Base-by-base conservation (phyloP, 2,888 invertebrate species). In the Allacma fusca region DNA sequence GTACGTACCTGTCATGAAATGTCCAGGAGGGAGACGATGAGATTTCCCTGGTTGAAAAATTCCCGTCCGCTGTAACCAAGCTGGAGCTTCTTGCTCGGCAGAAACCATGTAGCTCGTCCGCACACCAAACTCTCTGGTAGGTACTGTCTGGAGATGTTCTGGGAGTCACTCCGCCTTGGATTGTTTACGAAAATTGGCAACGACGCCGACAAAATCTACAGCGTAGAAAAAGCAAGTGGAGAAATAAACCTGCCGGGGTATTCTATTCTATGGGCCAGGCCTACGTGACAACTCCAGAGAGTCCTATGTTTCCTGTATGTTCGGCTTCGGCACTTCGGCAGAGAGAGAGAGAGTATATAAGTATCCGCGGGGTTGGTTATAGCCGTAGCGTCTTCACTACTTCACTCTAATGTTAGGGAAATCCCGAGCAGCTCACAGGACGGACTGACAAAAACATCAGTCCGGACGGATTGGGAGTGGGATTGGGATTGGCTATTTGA, bases 1-100 rank as follows among this genome's bases (percentile, higher is more conserved):
- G 0, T 24, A 70, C 69, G 44, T 70, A 70, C 69, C 69, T 70
- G 69, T 43, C 69, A 70, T 70, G 16, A 70, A 70, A 16, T 70
- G 69, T 70, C 44, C 44, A 24, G 13, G 19, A 19, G 44, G 40
- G 69, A 68, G 68, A n/a, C 24, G 16, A 21, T 44, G 23, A 44
- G 19, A 44, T 44, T 44, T 24, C 40, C 69, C 44, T 23, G 69
- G 28, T 65, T 70, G 24, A 43, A 44, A 34, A 68, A 40, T 65
- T 16, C 50, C 50, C 50, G 50, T 50, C 50, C 50, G 50, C 50
- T 4, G 23, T 26, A 50, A 9, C 28, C 28, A 19, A 28, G 65
- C 21, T 43, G 69, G 24, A 70, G 23, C 24, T 23, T 34, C n/a
- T 21, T 23, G 34, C 69, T 23, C 44, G 13, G 16, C 1, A 70